Base-by-base conservation (phyloP, 2,113 vertebrate genomes). In the Scopus umbretta region DNA sequence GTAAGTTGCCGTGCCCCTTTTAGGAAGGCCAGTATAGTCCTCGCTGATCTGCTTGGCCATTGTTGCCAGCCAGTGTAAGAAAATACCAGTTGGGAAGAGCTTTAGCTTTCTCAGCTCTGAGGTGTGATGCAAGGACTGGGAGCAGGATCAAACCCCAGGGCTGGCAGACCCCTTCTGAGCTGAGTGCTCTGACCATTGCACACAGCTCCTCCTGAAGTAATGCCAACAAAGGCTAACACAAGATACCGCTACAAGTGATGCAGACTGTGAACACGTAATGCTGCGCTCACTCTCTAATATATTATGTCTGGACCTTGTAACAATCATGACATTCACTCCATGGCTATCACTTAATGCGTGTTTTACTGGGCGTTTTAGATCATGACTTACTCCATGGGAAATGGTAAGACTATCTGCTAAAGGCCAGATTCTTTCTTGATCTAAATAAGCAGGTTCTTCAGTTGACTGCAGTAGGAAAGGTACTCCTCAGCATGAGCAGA, bases 281-380 rank as follows among this genome's bases (percentile, higher is more conserved):
- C 65, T 71, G 80, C 5, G 0, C 34, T 87, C 5, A 0, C 38
- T 81, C 29, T 55, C 52, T 1, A 0, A 2, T 53, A 5, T 7
- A 21, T 40, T 34, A n/a, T 3, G 0, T 45, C 72, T 50, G 30
- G 42, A 67, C 32, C n/a, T 80, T 20, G 11, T 47, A 52, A 43
- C n/a, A 50, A 22, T 25, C 47, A 11, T 38, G 49, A 22, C 34
- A 9, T 87, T 74, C 50, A 40, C 32, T 74, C 43, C 65, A 22
- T 16, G 16, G 16, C 45, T 65, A 6, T 16, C 20, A 49, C 6
- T 66, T 80, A 66, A 36, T 65, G 4, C 55, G 36, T 36, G 22
- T 18, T 76, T 85, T 56, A 65, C 34, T 59, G 63, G 45, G 22
- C 49, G 13, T 34, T 80, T 66, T 58, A 85, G 58, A 70, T 76